Base-by-base conservation (phyloP, 1,140 invertebrate species). In the Ips typographus region DNA sequence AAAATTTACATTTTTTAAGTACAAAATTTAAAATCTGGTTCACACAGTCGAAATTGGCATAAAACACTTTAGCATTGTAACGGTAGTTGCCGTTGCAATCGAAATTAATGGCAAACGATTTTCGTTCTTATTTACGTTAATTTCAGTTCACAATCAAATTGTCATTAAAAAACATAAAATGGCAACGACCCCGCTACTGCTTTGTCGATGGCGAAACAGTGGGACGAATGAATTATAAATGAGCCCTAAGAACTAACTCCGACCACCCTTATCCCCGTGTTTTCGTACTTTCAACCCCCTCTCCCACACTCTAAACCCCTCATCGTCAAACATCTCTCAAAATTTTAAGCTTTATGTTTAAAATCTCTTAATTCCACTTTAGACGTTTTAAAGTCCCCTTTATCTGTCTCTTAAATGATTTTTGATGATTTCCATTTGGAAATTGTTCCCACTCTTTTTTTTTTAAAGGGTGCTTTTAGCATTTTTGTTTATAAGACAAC, bases 271-370 rank as follows among this genome's bases (percentile, higher is more conserved):
- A 43, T 22, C 41, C 59, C 47, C 61, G 36, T 63, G 47, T 63
- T 63, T 63, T 63, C 52, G 61, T 63, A 63, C 61, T 63, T 63
- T 63, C 52, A 63, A 63, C 61, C 61, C 61, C 47, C 38, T 63
- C 61, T 37, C 61, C 49, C 8, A 8, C 52, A 37, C 39, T 41
- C 22, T 22, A 22, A 22, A 22, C 22, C 22, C 22, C 22, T 22
- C 22, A 52, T 63, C 61, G 49, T 63, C 61, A 63, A 63, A 63
- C 59, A 61, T 47, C 61, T 63, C 52, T 63, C 61, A 52, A 63
- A 63, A 63, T 63, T 63, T 63, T 63, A 63, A 63, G 61, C 61
- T 63, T 63, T 63, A 63, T 63, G 61, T 63, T 63, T 63, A 63
- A 63, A 63, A 63, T 52, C 44, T 63, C 61, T 63, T 63, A 63